phyloP scores from a whole-genome alignment of 1,140 invertebrate genomes.

The Platorchestia sp. region DNA sequence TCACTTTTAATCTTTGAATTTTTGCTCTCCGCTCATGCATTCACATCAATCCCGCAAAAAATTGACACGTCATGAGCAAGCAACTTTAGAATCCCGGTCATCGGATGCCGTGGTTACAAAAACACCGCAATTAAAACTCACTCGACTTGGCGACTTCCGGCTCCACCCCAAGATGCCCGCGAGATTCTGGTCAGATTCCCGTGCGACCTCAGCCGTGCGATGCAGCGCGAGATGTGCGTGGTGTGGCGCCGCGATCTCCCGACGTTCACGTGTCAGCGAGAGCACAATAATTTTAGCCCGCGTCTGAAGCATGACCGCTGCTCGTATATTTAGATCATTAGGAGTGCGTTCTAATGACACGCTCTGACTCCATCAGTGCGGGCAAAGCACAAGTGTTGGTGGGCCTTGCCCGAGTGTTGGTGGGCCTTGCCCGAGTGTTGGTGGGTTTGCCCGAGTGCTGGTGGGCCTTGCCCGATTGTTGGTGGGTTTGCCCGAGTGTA shows the following conservation, averaged over 20 bases:
- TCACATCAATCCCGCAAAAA: too few relatives aligned
- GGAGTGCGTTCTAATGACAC: slow-evolving; percentile 43
- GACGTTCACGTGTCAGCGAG: slow-evolving; percentile 13
- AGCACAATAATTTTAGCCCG: slow-evolving; percentile 35
- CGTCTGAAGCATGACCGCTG: slow-evolving; percentile 32
- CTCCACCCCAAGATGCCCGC: not conserved
- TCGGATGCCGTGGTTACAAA: too few relatives aligned
- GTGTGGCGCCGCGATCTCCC: not conserved
- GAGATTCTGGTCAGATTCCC: not conserved
- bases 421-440: not conserved
- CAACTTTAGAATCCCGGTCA: too few relatives aligned
- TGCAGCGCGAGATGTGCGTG: not conserved
- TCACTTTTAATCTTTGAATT: too few relatives aligned
- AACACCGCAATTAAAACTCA: not conserved
- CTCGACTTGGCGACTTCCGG: not conserved
- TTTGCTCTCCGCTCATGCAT: too few relatives aligned
- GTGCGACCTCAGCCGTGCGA: not conserved
- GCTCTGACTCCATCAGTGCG: slow-evolving; percentile 14
- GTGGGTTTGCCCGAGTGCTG: not conserved
- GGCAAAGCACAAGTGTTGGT: not conserved
- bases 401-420: not conserved
- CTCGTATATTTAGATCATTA: slow-evolving; percentile 55
- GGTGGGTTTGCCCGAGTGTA: not conserved
- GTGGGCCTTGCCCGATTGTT: not conserved
- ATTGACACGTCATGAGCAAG: too few relatives aligned